Evolutionary conservation across 2,888 invertebrate genomes (phyloP).

Genomic region (Drosophila falleni): DNA sequence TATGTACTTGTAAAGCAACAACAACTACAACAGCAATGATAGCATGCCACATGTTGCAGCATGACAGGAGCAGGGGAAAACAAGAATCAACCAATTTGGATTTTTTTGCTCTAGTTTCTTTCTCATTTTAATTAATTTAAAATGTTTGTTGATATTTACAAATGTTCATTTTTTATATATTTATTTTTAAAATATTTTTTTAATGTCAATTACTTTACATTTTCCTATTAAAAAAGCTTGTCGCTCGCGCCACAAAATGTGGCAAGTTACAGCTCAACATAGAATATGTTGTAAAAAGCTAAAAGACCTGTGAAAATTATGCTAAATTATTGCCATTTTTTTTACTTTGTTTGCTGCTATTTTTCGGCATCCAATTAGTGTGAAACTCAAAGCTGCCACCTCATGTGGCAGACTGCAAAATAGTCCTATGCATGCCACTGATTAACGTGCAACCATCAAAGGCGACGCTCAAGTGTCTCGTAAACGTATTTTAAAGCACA

Average conservation of each 20-base stretch:
- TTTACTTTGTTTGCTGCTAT: constrained; percentile 31
- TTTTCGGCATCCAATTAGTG: constrained; percentile 63
- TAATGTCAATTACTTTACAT: background rate
- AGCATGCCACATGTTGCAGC: constrained; percentile 4
- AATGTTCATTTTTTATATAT: background rate
- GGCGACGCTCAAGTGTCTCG: constrained; percentile 45
- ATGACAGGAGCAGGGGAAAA: too few relatives aligned
- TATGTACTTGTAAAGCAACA: constrained; percentile 22
- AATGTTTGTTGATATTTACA: constrained; percentile 35
- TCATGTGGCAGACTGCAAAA: constrained; percentile 14
- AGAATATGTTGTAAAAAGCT: background rate
- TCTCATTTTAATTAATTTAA: constrained; percentile 55
- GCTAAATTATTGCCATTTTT: background rate
- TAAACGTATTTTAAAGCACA: constrained; percentile 58
- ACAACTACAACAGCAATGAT: background rate
- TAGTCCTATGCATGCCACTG: constrained; percentile 32
- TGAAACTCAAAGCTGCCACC: constrained; percentile 14
- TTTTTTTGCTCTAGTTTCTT: background rate
- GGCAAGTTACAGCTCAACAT: background rate
- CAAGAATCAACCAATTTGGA: constrained; percentile 3
- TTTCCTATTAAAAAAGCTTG: background rate
- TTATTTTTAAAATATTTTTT: too few relatives aligned
- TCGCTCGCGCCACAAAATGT: background rate
- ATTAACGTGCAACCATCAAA: constrained; percentile 54
- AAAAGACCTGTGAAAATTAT: background rate